Evolutionary conservation across 1,140 invertebrate genomes (phyloP), one percentile per base, ranked within the genome.

Genomic region (Capitella teleta): DNA sequence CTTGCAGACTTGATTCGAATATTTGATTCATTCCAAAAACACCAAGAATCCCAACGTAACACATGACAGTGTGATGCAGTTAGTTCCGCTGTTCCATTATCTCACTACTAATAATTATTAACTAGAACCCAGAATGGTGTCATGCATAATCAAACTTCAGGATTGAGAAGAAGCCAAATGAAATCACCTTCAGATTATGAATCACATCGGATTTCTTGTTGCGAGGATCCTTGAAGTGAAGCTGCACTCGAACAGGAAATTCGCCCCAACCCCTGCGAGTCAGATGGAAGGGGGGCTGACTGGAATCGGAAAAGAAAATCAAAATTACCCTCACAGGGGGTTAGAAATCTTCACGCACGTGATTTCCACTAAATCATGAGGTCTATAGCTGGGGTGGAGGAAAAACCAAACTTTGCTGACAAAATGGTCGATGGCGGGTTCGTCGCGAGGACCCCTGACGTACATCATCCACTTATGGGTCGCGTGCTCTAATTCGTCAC

Each of bases 381-480:
- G 88, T 46, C 80, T 79, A 70, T 90, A 92, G 37, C 84, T 87
- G 24, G 84, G 81, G 74, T 93, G 86, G 21, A 93, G 71, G 56
- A 83, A 81, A 59, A 89, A 89, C 50, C 81, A 76, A 46, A 88
- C 82, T 74, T 84, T 86, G 23, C 79, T 76, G 0, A 88, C 72
- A 64, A 81, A 79, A 44, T 78, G 69, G 19, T 78, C 72, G 49
- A 87, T 75, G 43, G 80, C 75, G 3, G 78, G 76, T 41, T 73
- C 69, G 16, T 80, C 74, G 55, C 77, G 78, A 41, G 79, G 74
- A 0, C 80, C 82, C 55, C 83, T 74, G 4, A 91, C 80, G 72
- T 91, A 92, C 42, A 91, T 78, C 70, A 88, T 82, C 88, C 88
- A 92, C 62, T 88, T 89, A 66, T 92, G 86, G 42, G 82, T 87